These are phyloP conservation scores for Furcifer pardalis DNA, from an alignment of 2,797 vertebrate species.

Conservation along the genomic window DNA sequence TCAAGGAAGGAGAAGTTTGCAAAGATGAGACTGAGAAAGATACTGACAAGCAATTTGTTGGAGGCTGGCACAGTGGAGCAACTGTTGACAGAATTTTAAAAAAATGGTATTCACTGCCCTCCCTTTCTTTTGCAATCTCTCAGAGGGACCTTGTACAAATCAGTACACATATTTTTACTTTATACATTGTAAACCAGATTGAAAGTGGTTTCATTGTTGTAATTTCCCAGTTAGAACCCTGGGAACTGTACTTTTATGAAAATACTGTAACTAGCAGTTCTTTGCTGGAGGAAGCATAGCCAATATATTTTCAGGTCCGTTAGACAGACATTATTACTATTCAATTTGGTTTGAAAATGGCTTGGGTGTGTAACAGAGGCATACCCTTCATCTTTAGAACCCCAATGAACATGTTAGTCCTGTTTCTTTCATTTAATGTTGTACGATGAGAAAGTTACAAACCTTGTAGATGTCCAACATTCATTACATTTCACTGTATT, in stretches of 20 bases:
- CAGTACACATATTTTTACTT: conserved; percentile 6
- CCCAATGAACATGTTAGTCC: neutral
- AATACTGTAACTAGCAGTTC: conserved; percentile 4
- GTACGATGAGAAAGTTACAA: neutral
- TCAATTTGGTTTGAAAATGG: neutral
- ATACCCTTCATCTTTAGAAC: neutral
- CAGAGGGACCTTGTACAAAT: neutral
- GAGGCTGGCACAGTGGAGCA: neutral
- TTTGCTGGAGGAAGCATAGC: neutral
- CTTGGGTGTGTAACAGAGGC: neutral
- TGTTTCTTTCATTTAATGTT: neutral
- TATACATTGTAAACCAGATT: conserved; percentile 8
- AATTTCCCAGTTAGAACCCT: neutral
- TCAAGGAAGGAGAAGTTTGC: no score
- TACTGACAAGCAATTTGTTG: neutral
- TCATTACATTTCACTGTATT: neutral
- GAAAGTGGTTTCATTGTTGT: conserved; percentile 16
- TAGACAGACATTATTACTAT: neutral
- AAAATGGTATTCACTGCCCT: neutral
- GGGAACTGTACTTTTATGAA: neutral
- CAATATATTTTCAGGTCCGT: neutral
- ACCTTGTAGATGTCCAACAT: neutral
- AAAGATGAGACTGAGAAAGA: neutral
- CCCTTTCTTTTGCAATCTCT: neutral
- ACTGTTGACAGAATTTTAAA: neutral